Percentiles rank a stretch among this genome's conserved stretches.
These are phyloP conservation scores for Gandaritis pyraliata DNA, from an alignment of 2,888 invertebrate genomes.

Conservation along the genomic window DNA sequence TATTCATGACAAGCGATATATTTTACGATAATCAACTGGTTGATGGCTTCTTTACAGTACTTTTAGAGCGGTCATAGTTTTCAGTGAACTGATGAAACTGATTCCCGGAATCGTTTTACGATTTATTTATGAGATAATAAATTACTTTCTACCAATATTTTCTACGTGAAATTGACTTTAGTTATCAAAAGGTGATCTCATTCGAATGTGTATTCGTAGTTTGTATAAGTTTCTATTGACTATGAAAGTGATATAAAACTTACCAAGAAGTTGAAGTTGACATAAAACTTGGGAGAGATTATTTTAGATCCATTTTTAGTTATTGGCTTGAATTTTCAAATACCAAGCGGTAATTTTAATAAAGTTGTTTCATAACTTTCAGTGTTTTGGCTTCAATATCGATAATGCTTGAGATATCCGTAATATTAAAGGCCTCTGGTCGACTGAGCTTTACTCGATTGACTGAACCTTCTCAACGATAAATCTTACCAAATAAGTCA, in stretches of 20 bases:
- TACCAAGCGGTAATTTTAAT: neutral
- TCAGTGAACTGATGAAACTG: slow-evolving; percentile 36
- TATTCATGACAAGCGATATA: slow-evolving; percentile 69
- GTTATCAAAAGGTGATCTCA: slow-evolving; percentile 30
- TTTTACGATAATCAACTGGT: slow-evolving; percentile 62
- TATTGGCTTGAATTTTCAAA: no score
- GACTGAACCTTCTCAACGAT: slow-evolving; percentile 19
- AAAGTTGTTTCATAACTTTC: neutral
- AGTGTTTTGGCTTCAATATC: slow-evolving; percentile 1
- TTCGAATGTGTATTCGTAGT: slow-evolving; percentile 1
- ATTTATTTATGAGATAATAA: slow-evolving; percentile 39
- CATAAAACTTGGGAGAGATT: neutral
- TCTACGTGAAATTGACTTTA: slow-evolving; percentile 27
- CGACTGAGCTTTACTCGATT: slow-evolving; percentile 23
- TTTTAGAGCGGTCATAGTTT: slow-evolving; percentile 55
- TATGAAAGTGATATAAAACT: neutral
- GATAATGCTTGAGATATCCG: slow-evolving; percentile 9
- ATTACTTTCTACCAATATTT: slow-evolving; percentile 33
- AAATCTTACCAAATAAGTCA: slow-evolving; percentile 19
- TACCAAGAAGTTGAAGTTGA: no score
- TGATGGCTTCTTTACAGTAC: slow-evolving; percentile 67
- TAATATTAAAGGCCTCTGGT: slow-evolving; percentile 20
- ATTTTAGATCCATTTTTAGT: no score
- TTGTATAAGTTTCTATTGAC: neutral
- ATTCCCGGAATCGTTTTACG: slow-evolving; percentile 37